These are phyloP conservation scores for Euleptes europaea DNA, from an alignment of 2,113 vertebrate genomes.

Conservation along the genomic window DNA sequence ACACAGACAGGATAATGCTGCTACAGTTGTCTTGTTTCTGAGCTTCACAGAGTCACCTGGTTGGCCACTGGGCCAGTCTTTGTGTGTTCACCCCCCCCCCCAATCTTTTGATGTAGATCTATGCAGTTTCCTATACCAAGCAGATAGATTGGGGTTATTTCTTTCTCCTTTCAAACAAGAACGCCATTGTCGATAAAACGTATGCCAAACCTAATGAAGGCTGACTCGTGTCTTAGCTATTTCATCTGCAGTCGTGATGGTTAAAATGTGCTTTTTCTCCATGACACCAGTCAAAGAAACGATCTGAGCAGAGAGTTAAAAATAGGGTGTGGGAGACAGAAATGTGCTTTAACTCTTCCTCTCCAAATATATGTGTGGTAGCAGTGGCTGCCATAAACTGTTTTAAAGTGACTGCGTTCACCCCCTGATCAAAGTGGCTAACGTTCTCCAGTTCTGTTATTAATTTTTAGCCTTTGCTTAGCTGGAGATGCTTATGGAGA, in stretches of 20 bases:
- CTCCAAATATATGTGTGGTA: background rate
- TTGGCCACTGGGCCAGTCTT: too few species aligned
- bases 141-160: background rate
- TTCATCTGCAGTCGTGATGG: background rate
- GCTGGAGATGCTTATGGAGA: slow-evolving; percentile 6
- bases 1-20: too few species aligned
- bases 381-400: background rate
- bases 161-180: background rate
- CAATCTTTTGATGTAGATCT: too few species aligned
- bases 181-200: background rate
- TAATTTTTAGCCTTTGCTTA: background rate
- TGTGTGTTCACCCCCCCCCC: too few species aligned
- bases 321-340: background rate
- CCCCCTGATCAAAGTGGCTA: background rate
- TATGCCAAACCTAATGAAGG: background rate
- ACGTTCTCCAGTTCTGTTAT: background rate
- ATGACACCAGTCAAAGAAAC: background rate
- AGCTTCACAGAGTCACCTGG: too few species aligned
- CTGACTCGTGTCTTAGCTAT: background rate
- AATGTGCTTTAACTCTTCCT: background rate
- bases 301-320: background rate
- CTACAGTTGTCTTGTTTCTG: too few species aligned
- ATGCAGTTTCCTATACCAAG: background rate
- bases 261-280: background rate
- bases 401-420: background rate